Percentiles rank a stretch among this genome's conserved stretches.
These are phyloP conservation scores for Agrypnus murinus DNA, from an alignment of 2,888 invertebrate genomes.

Conservation along the genomic window DNA sequence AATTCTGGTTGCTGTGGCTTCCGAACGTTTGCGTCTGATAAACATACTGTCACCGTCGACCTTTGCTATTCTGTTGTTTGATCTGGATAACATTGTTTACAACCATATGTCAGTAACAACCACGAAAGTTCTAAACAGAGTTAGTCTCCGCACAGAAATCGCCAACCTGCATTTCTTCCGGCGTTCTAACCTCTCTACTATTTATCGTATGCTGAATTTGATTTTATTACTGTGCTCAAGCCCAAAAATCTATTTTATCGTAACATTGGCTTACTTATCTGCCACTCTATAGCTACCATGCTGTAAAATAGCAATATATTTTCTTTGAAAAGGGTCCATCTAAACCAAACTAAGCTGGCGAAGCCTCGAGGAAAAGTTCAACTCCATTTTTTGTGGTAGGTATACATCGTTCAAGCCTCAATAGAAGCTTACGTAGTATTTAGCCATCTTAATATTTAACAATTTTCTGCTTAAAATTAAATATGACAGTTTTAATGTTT, in stretches of 20 bases:
- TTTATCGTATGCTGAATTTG: background rate
- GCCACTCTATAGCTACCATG: slow-evolving; percentile 52
- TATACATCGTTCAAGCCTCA: slow-evolving; percentile 32
- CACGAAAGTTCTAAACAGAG: no score
- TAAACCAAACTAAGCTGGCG: slow-evolving; percentile 59
- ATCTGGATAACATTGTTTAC: background rate
- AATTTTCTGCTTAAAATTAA: slow-evolving; percentile 60
- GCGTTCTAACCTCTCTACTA: background rate
- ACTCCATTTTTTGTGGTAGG: slow-evolving; percentile 48
- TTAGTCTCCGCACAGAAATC: background rate
- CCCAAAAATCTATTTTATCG: slow-evolving; percentile 24
- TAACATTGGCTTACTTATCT: slow-evolving; percentile 55
- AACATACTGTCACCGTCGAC: background rate
- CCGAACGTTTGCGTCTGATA: background rate
- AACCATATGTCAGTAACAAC: background rate
- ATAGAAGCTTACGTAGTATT: slow-evolving; percentile 53
- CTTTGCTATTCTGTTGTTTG: background rate
- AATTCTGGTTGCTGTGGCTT: background rate
- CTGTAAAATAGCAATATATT: slow-evolving; percentile 61
- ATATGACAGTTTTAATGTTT: slow-evolving; percentile 44
- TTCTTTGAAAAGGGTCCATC: slow-evolving; percentile 56
- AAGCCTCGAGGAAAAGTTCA: slow-evolving; percentile 59
- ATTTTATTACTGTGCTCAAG: background rate
- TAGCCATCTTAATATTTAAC: slow-evolving; percentile 46
- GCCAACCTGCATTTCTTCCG: background rate